phyloP scores from a whole-genome alignment of 2,888 invertebrate genomes.

The Polietes domitor region DNA sequence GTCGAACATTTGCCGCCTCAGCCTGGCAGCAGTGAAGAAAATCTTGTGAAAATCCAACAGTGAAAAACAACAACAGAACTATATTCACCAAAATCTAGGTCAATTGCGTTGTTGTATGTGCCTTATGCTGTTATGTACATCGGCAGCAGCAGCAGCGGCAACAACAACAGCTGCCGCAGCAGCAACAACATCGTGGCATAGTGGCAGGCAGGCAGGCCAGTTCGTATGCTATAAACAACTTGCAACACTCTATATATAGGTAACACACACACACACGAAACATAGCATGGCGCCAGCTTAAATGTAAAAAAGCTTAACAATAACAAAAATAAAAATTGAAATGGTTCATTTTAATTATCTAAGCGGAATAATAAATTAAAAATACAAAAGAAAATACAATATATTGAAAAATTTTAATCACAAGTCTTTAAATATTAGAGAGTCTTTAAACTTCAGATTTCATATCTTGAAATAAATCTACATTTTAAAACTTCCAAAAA shows the following conservation, averaged over 20 bases:
- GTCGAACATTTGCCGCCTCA: conserved; percentile 23
- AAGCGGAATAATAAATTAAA: too few species aligned
- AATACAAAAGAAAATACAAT: too few species aligned
- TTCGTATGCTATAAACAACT: conserved; percentile 19
- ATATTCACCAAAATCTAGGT: conserved; percentile 29
- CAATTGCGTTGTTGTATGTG: conserved; percentile 30
- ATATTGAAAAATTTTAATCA: too few species aligned
- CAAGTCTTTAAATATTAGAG: too few species aligned
- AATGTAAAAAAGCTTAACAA: neutral
- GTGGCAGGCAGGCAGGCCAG: neutral
- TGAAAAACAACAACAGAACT: conserved; percentile 32
- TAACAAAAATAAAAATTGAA: too few species aligned
- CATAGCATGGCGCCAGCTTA: neutral
- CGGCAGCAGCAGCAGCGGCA: conserved; percentile 22
- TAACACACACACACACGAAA: neutral
- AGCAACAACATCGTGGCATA: neutral
- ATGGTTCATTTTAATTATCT: too few species aligned
- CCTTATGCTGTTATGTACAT: conserved; percentile 22
- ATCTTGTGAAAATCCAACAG: conserved; percentile 19
- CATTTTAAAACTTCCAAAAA: too few species aligned
- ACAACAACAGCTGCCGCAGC: conserved; percentile 38
- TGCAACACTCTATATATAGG: conserved; percentile 5
- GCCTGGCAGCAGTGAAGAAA: conserved; percentile 29
- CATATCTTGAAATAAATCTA: too few species aligned
- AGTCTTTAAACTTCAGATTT: too few species aligned